A percentile compares a stretch with the other conserved stretches of the same genome.
phyloP scores from a whole-genome alignment of 2,888 invertebrate species.

The Rotaria sp. region DNA sequence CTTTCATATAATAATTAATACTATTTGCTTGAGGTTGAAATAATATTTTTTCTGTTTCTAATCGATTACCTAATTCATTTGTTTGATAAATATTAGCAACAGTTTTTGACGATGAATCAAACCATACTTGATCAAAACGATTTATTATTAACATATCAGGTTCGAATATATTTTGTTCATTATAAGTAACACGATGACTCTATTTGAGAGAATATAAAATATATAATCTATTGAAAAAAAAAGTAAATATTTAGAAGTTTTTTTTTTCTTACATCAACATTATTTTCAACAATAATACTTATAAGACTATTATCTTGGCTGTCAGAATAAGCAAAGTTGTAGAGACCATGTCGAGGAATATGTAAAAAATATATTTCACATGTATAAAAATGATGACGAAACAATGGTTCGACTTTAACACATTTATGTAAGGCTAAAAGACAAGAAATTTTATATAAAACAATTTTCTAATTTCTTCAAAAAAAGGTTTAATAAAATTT shows the following conservation, averaged over 20 bases:
- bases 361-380: not conserved
- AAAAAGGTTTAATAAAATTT: too few relatives aligned
- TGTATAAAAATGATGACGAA: not conserved
- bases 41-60: not conserved
- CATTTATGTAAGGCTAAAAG: not conserved
- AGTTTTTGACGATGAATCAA: not conserved
- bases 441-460: too few relatives aligned
- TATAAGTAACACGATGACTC: not conserved
- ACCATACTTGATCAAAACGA: constrained; percentile 11
- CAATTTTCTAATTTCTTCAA: too few relatives aligned
- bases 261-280: not conserved
- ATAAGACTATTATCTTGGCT: not conserved
- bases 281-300: constrained; percentile 7
- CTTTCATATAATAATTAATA: not conserved
- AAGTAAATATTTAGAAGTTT: not conserved
- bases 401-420: not conserved
- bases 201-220: not conserved
- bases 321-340: not conserved
- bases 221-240: not conserved
- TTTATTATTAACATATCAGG: not conserved
- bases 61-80: not conserved
- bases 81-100: not conserved
- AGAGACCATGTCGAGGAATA: constrained; percentile 15
- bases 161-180: not conserved
- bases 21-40: not conserved